Evolutionary conservation across 2,797 vertebrate species (phyloP), one percentile per base, ranked within the genome.

Genomic region (Chrosomus eos): DNA sequence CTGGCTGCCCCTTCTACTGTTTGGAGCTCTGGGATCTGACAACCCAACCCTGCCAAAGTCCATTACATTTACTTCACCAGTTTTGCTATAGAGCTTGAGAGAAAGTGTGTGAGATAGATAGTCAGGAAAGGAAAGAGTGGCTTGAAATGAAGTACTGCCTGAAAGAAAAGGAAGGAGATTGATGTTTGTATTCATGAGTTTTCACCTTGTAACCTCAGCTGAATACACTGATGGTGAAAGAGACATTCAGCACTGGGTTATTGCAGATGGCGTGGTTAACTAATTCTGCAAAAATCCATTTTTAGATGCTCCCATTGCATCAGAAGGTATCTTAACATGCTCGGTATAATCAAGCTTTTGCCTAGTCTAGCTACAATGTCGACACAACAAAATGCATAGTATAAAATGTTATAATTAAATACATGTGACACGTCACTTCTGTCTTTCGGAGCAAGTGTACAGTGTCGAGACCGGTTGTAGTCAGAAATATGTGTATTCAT

Each of bases 31-130:
- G 58, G 77, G 60, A 87, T 67, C 73, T 62, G 72, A 84, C 72
- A 89, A 79, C 53, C 85, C 81, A 80, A 74, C 73, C 88, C 85
- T 89, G 66, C 80, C 82, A 77, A 77, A 77, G 48, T 77, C 73
- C 13, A 84, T 84, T 70, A 84, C 36, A 36, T 70, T 75, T 60
- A 76, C 71, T 85, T 87, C 55, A 67, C 71, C 33, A 58, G 84
- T 45, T 81, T 28, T 53, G 60, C 21, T 31, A 33, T 13, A 67
- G 31, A 81, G 66, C 9, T 58, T 38, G 36, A 38, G 66, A 45
- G 11, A 70, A 66, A 45, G 3, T 40, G 31, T 68, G 66, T 26
- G 51, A 78, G 51, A 40, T 26, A 38, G 45, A n/a, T 7, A 82
- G 28, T 48, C 31, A 68, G n/a, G 16, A 78, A 40, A 40, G 58